Conservation (phyloP, 2,797 vertebrate genomes). For the Amniataba percoides region DNA sequence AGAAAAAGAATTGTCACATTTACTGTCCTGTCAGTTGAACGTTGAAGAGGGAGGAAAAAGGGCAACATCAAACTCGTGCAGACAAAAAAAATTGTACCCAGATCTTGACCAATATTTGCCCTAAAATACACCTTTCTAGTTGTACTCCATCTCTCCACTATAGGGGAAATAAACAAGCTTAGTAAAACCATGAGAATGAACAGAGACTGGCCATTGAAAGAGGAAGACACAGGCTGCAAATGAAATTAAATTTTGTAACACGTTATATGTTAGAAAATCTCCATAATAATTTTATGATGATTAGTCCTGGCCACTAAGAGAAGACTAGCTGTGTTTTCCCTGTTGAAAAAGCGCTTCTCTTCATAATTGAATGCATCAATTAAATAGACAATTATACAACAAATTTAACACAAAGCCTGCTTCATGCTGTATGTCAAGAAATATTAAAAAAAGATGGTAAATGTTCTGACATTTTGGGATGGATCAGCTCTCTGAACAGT, state of each 20-base stretch:
- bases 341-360: not conserved
- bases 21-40: not conserved
- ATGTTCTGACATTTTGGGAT: not conserved
- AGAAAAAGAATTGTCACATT: conserved; percentile 3
- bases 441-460: conserved; percentile 5
- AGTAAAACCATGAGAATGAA: not conserved
- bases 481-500: not conserved
- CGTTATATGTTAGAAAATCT: not conserved
- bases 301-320: not conserved
- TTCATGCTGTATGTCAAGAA: not conserved
- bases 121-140: conserved; percentile 1
- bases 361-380: conserved; percentile 1
- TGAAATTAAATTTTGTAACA: not conserved
- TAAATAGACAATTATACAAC: not conserved
- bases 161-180: not conserved
- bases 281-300: not conserved
- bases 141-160: not conserved
- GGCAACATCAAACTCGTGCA: not conserved
- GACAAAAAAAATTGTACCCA: too few species aligned
- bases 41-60: not conserved
- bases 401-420: conserved; percentile 8
- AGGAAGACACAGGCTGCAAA: not conserved
- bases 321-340: not conserved
- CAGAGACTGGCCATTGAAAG: not conserved
- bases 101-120: too few species aligned